phyloP scores from a whole-genome alignment of 2,113 vertebrate species.

The Pelusios castaneus region DNA sequence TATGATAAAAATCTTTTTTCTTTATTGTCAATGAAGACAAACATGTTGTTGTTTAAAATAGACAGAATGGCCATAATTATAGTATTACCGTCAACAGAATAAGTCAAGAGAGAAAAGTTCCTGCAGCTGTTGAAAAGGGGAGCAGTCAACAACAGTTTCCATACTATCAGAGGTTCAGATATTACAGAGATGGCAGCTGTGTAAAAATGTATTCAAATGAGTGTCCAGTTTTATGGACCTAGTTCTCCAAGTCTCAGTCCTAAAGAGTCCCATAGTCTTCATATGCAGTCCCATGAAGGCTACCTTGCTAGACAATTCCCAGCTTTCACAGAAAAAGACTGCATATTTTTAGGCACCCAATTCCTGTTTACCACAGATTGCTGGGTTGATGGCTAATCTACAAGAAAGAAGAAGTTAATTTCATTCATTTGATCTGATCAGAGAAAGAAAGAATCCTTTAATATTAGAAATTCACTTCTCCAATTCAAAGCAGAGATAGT shows the following conservation, averaged over 20 bases:
- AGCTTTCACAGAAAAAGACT: background rate
- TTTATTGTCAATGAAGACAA: background rate
- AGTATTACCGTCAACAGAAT: background rate
- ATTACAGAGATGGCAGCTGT: background rate
- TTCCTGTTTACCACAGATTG: background rate
- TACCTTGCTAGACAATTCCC: background rate
- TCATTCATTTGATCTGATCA: constrained; percentile 43
- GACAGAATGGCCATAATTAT: background rate
- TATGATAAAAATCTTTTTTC: background rate
- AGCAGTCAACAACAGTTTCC: background rate
- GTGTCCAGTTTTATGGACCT: background rate
- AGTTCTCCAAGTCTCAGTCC: background rate
- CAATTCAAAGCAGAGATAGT: constrained; percentile 19
- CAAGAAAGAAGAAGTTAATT: constrained; percentile 28
- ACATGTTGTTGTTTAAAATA: background rate
- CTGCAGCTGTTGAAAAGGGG: background rate
- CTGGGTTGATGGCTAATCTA: background rate
- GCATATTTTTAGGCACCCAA: background rate
- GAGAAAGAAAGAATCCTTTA: constrained; percentile 46
- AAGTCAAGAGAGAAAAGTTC: background rate
- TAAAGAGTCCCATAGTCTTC: background rate
- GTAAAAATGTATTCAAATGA: background rate
- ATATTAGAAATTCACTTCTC: background rate
- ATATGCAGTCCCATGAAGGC: background rate
- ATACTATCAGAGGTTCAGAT: background rate